These are phyloP conservation scores for Meleagris gallopavo DNA, from an alignment of 2,113 vertebrate species.

Conservation along the genomic window DNA sequence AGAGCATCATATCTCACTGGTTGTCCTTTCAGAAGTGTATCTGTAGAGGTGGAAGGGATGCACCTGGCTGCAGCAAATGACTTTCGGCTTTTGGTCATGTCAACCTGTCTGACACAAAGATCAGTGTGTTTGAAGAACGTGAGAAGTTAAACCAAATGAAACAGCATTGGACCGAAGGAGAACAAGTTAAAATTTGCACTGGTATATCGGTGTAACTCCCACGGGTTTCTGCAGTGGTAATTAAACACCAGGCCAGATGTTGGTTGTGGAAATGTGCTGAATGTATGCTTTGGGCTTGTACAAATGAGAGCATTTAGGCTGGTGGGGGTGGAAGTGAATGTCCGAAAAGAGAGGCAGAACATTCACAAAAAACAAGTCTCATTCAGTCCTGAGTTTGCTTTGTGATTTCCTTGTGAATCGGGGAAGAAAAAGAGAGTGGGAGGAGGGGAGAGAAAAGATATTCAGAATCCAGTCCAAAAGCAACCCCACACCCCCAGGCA, in stretches of 20 bases:
- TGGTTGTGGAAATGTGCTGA: background rate
- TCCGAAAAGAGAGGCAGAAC: background rate
- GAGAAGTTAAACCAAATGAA: background rate
- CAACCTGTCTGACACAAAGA: background rate
- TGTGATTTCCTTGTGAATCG: conserved; percentile 66
- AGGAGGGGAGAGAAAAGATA: background rate
- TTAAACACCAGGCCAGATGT: background rate
- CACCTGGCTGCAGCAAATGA: background rate
- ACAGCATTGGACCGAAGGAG: background rate
- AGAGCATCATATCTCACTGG: background rate
- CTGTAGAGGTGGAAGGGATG: background rate
- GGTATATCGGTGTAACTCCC: background rate
- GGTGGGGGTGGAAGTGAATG: background rate
- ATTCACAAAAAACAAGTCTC: background rate
- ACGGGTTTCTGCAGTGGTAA: background rate
- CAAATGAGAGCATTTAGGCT: background rate
- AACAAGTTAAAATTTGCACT: background rate
- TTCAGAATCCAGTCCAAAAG: conserved; percentile 14
- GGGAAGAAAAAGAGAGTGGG: conserved; percentile 38
- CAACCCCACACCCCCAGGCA: background rate
- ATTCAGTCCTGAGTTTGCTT: conserved; percentile 36
- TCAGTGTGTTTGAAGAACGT: background rate
- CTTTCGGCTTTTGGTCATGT: background rate
- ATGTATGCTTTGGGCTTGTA: background rate
- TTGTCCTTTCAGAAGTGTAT: background rate